Conservation (phyloP, 2,113 vertebrate species). For the Aegotheles bennettii region DNA sequence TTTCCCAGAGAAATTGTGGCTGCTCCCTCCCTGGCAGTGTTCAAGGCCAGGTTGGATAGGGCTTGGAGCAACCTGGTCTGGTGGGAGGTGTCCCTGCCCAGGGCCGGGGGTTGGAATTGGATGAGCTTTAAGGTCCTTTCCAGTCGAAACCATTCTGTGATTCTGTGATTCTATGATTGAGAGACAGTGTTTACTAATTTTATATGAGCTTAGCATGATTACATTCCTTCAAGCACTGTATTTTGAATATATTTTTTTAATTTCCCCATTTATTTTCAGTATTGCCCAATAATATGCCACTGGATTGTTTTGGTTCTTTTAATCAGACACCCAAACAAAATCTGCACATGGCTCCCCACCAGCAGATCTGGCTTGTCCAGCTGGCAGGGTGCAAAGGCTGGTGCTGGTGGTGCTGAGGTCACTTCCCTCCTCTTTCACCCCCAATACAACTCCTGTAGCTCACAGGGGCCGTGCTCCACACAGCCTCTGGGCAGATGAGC, state of each 20-base stretch:
- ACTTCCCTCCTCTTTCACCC: not conserved
- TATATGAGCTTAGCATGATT: not conserved
- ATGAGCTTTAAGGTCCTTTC: no score
- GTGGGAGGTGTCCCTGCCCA: no score
- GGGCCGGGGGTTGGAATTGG: no score
- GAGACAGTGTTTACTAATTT: not conserved
- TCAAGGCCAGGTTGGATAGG: no score
- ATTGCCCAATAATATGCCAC: not conserved
- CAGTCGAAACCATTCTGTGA: no score
- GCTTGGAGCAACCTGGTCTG: no score
- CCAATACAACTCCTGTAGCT: not conserved
- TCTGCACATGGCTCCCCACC: not conserved
- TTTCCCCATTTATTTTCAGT: not conserved
- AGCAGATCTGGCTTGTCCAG: not conserved
- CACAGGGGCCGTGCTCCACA: fast-evolving
- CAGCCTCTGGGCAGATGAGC: not conserved
- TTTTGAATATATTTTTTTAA: not conserved
- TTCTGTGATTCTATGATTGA: no score
- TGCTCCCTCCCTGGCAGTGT: no score
- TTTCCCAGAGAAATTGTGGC: no score
- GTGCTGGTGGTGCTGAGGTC: not conserved
- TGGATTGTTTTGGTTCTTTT: not conserved
- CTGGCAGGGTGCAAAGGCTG: not conserved
- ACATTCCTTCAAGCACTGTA: not conserved
- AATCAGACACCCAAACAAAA: not conserved